A percentile compares a stretch with the other conserved stretches of the same genome.
Evolutionary conservation across 2,113 vertebrate species (phyloP).

Genomic region (Phycodurus eques): DNA sequence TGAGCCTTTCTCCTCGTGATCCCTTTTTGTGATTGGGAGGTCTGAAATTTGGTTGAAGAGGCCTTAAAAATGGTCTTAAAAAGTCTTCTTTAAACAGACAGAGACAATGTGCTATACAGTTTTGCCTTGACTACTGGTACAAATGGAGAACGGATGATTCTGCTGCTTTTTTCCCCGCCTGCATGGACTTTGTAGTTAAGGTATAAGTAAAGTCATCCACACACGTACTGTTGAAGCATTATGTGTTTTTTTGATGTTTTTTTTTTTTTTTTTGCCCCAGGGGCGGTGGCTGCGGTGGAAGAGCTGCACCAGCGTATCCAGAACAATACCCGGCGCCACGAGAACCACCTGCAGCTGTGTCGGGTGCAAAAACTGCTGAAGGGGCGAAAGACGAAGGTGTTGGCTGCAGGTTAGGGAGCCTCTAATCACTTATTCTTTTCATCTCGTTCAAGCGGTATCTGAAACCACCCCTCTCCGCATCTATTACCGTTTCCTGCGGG

Average conservation of each 20-base stretch:
- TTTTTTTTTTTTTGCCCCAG: constrained; percentile 51
- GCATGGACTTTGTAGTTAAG: not conserved
- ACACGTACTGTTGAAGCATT: not conserved
- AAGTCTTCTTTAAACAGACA: too few species aligned
- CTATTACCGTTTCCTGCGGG: constrained; percentile 19
- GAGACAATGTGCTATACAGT: too few species aligned
- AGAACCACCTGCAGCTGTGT: constrained; percentile 85
- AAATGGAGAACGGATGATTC: too few species aligned
- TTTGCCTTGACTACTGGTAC: too few species aligned
- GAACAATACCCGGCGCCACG: constrained; percentile 73
- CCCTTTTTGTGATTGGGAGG: too few species aligned
- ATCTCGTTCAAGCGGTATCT: constrained; percentile 73
- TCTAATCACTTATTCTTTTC: constrained; percentile 90
- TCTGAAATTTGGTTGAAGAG: too few species aligned
- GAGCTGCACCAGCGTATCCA: constrained; percentile 71
- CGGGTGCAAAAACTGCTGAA: constrained; percentile 86
- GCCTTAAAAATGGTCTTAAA: too few species aligned
- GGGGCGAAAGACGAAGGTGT: constrained; percentile 82
- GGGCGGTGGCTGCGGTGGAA: constrained; percentile 63
- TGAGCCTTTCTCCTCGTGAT: too few species aligned
- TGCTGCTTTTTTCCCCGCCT: not conserved
- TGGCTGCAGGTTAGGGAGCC: constrained; percentile 84
- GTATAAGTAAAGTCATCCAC: not conserved
- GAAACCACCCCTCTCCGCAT: constrained; percentile 20
- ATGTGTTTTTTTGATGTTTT: not conserved